phyloP scores from a whole-genome alignment of 2,888 invertebrate genomes.

The Epirrhoe alternata region DNA sequence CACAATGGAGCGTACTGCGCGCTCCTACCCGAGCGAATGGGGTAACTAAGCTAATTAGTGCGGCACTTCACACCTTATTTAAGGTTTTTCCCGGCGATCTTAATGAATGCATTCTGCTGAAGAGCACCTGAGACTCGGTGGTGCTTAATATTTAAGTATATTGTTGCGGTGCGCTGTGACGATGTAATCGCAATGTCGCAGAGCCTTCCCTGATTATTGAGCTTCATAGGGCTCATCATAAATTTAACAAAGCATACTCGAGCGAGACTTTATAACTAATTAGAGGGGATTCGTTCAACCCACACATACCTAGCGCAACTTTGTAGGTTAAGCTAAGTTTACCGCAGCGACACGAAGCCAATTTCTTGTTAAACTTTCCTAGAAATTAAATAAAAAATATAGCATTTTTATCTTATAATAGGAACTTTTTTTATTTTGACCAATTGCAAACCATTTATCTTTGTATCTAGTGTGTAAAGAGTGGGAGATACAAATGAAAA shows the following conservation, averaged over 20 bases:
- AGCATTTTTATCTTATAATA: background rate
- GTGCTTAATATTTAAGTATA: conserved; percentile 69
- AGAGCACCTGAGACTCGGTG: conserved; percentile 67
- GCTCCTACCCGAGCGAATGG: conserved; percentile 35
- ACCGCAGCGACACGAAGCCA: conserved; percentile 3
- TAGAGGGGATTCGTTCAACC: conserved; percentile 17
- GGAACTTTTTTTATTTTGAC: background rate
- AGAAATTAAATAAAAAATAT: conserved; percentile 2
- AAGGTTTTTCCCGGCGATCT: conserved; percentile 64
- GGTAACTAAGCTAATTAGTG: conserved; percentile 63
- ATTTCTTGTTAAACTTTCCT: conserved; percentile 7
- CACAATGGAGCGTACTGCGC: conserved; percentile 21
- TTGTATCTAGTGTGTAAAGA: conserved; percentile 4
- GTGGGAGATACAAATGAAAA: conserved; percentile 30
- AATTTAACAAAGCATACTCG: conserved; percentile 28
- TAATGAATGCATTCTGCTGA: conserved; percentile 73
- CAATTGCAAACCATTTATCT: background rate
- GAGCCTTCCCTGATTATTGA: conserved; percentile 25
- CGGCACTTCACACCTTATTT: conserved; percentile 56
- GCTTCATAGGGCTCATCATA: conserved; percentile 30
- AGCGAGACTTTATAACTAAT: conserved; percentile 32
- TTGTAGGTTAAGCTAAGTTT: conserved; percentile 2
- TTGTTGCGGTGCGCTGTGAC: conserved; percentile 45
- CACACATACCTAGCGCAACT: conserved; percentile 3
- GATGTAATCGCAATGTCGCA: conserved; percentile 34